A percentile compares a stretch with the other conserved stretches of the same genome.
Conservation (phyloP, 2,113 vertebrate genomes). For the Rhegmatorhina hoffmannsi region DNA sequence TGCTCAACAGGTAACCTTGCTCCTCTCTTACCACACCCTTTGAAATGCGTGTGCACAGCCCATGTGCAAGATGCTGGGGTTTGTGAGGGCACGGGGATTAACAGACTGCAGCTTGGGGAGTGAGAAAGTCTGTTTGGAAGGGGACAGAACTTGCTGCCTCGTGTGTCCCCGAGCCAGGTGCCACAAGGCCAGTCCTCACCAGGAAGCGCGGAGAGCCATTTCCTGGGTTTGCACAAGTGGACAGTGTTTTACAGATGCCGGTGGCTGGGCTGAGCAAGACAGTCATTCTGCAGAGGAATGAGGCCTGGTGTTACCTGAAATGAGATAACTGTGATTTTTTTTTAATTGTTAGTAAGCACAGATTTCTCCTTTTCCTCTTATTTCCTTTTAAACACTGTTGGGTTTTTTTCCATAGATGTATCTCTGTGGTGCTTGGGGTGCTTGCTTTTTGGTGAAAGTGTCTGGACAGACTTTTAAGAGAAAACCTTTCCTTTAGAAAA, state of each 20-base stretch:
- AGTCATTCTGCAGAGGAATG: not conserved
- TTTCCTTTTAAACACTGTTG: not conserved
- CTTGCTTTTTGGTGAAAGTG: not conserved
- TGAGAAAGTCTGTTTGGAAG: not conserved
- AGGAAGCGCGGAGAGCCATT: not conserved
- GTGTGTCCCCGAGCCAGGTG: fast-evolving
- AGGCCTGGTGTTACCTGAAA: not conserved
- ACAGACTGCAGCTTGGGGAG: not conserved
- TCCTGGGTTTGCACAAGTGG: not conserved
- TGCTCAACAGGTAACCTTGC: constrained; percentile 50
- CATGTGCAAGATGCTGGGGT: not conserved
- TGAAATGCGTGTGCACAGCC: not conserved
- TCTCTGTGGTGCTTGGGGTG: not conserved
- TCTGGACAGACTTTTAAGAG: not conserved
- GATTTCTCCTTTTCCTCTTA: not conserved
- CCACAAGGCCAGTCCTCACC: not conserved
- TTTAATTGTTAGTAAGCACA: not conserved
- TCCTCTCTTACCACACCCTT: not conserved
- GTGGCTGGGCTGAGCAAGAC: not conserved
- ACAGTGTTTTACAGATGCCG: not conserved
- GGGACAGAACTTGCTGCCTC: not conserved
- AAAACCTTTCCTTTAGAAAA: not conserved
- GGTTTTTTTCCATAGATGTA: not conserved
- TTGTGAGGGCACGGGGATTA: not conserved
- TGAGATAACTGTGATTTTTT: not conserved